A percentile compares a stretch with the other conserved stretches of the same genome.
phyloP scores from a whole-genome alignment of 2,797 vertebrate species.

The Champsocephalus gunnari region DNA sequence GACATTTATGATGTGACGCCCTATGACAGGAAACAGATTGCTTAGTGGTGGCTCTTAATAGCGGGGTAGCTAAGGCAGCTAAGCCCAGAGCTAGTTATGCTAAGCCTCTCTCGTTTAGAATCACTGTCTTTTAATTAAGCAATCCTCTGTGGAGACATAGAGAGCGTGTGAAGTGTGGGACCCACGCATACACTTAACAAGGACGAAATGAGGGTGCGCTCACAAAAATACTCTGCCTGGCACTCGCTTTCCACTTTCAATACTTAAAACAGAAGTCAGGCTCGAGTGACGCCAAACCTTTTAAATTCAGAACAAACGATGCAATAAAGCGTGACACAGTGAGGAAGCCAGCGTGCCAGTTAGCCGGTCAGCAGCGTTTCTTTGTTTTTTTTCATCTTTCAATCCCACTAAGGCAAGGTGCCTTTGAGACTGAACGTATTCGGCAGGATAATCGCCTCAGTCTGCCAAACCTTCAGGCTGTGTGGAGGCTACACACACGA shows the following conservation, averaged over 20 bases:
- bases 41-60: slow-evolving; percentile 52
- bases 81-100: slow-evolving; percentile 47
- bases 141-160: slow-evolving; percentile 53
- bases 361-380: slow-evolving; percentile 20
- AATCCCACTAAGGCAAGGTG: slow-evolving; percentile 53
- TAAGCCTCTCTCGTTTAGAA: slow-evolving; percentile 61
- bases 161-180: slow-evolving; percentile 64
- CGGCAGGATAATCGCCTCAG: slow-evolving; percentile 46
- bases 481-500: slow-evolving; percentile 36
- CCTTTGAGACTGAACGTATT: slow-evolving; percentile 62
- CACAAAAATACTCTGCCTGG: neutral
- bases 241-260: slow-evolving; percentile 12
- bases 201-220: slow-evolving; percentile 21
- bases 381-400: slow-evolving; percentile 40
- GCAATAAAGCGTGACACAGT: slow-evolving; percentile 17
- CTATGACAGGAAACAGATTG: slow-evolving; percentile 40
- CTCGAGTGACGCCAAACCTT: slow-evolving; percentile 27
- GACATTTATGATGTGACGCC: slow-evolving; percentile 37
- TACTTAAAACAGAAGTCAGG: slow-evolving; percentile 7
- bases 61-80: slow-evolving; percentile 39
- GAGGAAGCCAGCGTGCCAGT: slow-evolving; percentile 14
- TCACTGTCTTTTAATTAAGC: slow-evolving; percentile 72
- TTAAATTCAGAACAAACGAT: slow-evolving; percentile 38
- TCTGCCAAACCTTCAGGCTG: slow-evolving; percentile 56
- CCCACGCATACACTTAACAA: slow-evolving; percentile 36